A percentile compares a stretch with the other conserved stretches of the same genome.
Conservation (phyloP, 2,888 invertebrate species). For the Proisotoma minuta region DNA sequence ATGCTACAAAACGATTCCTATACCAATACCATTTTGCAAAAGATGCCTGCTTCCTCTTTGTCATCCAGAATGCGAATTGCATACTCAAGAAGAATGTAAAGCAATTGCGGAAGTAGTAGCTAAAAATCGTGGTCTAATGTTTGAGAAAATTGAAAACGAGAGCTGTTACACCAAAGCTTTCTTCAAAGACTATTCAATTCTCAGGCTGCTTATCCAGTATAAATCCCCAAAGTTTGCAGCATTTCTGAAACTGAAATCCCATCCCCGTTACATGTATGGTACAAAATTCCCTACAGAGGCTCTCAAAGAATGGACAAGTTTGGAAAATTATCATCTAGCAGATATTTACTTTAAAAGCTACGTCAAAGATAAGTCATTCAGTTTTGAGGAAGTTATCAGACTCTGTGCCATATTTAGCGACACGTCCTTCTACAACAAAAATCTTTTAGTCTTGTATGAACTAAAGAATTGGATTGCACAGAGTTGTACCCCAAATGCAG, state of each 20-base stretch:
- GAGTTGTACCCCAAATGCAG: slow-evolving; percentile 20
- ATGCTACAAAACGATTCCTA: slow-evolving; percentile 8
- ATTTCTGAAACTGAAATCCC: slow-evolving; percentile 13
- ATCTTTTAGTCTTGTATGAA: slow-evolving; percentile 18
- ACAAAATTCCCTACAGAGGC: slow-evolving; percentile 13
- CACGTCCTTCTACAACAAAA: slow-evolving; percentile 1
- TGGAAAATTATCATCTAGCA: slow-evolving; percentile 12
- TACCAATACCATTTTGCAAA: background rate
- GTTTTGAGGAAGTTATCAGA: slow-evolving; percentile 17
- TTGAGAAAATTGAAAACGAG: background rate
- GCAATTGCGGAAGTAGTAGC: slow-evolving; percentile 2
- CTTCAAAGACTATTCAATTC: slow-evolving; percentile 23
- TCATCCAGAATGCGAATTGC: background rate
- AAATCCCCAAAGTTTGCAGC: slow-evolving; percentile 16
- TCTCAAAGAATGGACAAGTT: slow-evolving; percentile 9
- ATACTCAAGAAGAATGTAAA: background rate
- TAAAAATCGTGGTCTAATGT: slow-evolving; percentile 1
- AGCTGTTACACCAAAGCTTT: slow-evolving; percentile 1
- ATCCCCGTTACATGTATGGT: slow-evolving; percentile 11
- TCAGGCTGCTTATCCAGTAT: slow-evolving; percentile 18
- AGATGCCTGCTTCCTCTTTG: background rate
- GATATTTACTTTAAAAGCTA: slow-evolving; percentile 14
- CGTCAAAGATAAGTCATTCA: slow-evolving; percentile 13
- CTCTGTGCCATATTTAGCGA: slow-evolving; percentile 27
- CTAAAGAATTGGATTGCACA: slow-evolving; percentile 23